phyloP scores from a whole-genome alignment of 2,797 vertebrate genomes.

The Enteromius afrohamiltoni region DNA sequence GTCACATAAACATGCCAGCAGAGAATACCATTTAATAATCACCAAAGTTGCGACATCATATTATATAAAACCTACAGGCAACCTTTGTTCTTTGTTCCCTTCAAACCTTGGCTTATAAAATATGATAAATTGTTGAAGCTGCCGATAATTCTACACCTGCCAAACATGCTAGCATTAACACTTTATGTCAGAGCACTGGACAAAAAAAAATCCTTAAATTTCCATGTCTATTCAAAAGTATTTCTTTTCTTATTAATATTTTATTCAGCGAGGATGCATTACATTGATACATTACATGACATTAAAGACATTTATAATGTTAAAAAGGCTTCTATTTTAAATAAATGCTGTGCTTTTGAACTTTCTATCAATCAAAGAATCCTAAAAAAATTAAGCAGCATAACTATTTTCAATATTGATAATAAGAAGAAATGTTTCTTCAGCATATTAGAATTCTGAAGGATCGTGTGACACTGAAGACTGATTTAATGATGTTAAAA shows the following conservation, averaged over 20 bases:
- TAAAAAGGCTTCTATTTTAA: not conserved
- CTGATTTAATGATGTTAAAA: not conserved
- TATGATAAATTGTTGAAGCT: not conserved
- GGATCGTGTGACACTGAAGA: not conserved
- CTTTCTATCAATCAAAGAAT: not conserved
- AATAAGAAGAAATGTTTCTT: not conserved
- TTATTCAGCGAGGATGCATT: not conserved
- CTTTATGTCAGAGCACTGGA: not conserved
- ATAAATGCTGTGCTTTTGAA: not conserved
- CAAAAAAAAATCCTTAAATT: not conserved
- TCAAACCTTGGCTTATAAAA: not conserved
- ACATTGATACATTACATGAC: not conserved
- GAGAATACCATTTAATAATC: not conserved
- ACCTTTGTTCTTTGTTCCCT: no score
- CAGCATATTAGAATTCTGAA: not conserved
- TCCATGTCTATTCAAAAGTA: not conserved
- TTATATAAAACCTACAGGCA: not conserved
- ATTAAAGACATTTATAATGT: not conserved
- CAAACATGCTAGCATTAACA: not conserved
- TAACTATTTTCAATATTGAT: not conserved
- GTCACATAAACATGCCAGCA: not conserved
- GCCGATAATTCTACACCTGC: not conserved
- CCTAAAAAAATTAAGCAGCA: not conserved
- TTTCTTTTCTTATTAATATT: not conserved
- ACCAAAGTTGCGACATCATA: conserved; percentile 3